phyloP scores from a whole-genome alignment of 2,113 vertebrate genomes.

The Elanus axillaris region DNA sequence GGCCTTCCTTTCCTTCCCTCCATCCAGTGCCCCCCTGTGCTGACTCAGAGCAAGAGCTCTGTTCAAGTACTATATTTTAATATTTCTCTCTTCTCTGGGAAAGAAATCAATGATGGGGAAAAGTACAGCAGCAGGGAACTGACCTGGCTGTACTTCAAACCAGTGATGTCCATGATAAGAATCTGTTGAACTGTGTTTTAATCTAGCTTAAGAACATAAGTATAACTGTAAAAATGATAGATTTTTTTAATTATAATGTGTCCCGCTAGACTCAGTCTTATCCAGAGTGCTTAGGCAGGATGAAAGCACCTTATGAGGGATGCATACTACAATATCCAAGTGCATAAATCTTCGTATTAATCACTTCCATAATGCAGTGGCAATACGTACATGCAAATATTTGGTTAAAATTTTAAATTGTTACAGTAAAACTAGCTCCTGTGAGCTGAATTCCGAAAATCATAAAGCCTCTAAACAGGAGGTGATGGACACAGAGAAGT shows the following conservation, averaged over 20 bases:
- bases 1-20: neutral
- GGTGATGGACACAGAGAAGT: neutral
- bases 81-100: neutral
- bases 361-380: neutral
- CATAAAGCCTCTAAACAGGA: neutral
- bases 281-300: neutral
- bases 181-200: neutral
- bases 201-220: neutral
- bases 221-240: neutral
- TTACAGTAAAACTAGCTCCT: neutral
- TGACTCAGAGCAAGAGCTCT: neutral
- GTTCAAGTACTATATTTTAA: neutral
- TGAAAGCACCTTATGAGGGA: neutral
- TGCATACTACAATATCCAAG: neutral
- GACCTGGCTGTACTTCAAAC: neutral
- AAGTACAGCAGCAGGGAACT: neutral
- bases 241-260: neutral
- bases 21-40: neutral
- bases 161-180: neutral
- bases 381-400: neutral
- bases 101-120: neutral
- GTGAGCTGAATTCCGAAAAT: neutral
- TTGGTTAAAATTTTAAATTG: neutral
- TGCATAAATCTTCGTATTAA: neutral
- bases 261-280: neutral